Evolutionary conservation across 2,888 invertebrate species (phyloP), one percentile per base, ranked within the genome.

Genomic region (Heliconius erato): DNA sequence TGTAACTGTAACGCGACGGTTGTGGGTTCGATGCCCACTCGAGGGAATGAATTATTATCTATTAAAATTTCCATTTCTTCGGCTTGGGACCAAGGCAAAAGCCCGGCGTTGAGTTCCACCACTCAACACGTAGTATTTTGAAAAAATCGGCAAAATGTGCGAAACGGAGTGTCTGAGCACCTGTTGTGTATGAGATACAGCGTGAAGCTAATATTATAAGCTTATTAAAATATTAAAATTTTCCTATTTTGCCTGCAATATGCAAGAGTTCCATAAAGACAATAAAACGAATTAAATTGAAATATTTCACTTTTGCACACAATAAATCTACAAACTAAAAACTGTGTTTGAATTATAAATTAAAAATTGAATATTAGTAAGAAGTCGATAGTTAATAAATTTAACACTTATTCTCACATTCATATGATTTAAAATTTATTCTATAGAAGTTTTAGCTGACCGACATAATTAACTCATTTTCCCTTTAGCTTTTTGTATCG

Each of bases 401-500:
- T 72, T 35, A 72, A 72, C 16, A 44, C 44, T 59, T 71, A 49
- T 59, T 67, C 23, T 54, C 1, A 74, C 5, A 74, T 6, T 12
- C 23, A 44, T 44, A 79, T 49, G 59, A 54, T 71, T 54, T 26
- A 69, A 76, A 83, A 83, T 67, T 77, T 67, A 80, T 72, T 78
- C 59, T 54, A 82, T 76, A 74, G 78, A 79, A 11, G 2, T 63
- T 63, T 63, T 63, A 63, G 68, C 65, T 77, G 67, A 79, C 35
- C 65, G 79, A 79, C 72, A 83, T 84, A 86, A 88, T 87, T 80
- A 86, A 87, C 83, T 84, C 85, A 86, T 88, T 85, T 81, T 69
- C 79, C 79, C 83, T 84, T 83, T 63, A 63, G 12, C 74, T 85
- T 87, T 87, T 88, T 87, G 83, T 85, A 86, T 76, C 76, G 84